A percentile compares a stretch with the other conserved stretches of the same genome.
These are phyloP conservation scores for Manduca sexta DNA, from an alignment of 1,140 invertebrate genomes.

Conservation along the genomic window DNA sequence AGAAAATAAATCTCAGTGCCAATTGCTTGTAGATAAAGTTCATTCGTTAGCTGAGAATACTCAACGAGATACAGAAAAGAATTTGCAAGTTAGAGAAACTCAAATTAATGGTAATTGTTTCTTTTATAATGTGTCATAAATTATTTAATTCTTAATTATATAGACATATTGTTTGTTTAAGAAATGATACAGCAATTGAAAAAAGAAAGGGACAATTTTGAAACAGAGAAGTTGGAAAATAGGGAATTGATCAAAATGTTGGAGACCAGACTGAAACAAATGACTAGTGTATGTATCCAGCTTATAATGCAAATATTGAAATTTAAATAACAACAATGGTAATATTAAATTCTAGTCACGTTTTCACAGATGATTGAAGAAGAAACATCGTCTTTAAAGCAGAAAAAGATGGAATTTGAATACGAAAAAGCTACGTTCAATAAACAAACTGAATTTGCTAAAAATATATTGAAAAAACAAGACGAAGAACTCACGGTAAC, in stretches of 20 bases:
- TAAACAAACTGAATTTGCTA: conserved; percentile 66
- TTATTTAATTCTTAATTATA: not conserved
- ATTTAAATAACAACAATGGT: no score
- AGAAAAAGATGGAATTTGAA: conserved; percentile 67
- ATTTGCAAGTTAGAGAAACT: conserved; percentile 44
- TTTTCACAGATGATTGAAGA: conserved; percentile 67
- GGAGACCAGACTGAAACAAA: conserved; percentile 57
- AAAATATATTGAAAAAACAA: conserved; percentile 61
- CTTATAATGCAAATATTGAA: no score
- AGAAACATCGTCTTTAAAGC: conserved; percentile 49
- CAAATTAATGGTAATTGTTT: conserved; percentile 42
- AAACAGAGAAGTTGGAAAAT: conserved; percentile 50
- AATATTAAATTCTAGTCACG: no score
- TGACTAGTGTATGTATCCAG: conserved; percentile 47
- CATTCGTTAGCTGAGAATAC: conserved; percentile 33
- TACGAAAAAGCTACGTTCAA: conserved; percentile 63
- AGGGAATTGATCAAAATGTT: conserved; percentile 50
- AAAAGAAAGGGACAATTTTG: conserved; percentile 51
- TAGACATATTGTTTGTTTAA: conserved; percentile 16
- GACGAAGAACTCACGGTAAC: conserved; percentile 61
- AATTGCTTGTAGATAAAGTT: conserved; percentile 41
- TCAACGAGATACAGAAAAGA: conserved; percentile 34
- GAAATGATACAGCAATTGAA: conserved; percentile 56
- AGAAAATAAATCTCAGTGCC: conserved; percentile 41
- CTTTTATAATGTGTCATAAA: not conserved